These are phyloP conservation scores for Hypsopygia costalis DNA, from an alignment of 2,888 invertebrate species.

Conservation along the genomic window DNA sequence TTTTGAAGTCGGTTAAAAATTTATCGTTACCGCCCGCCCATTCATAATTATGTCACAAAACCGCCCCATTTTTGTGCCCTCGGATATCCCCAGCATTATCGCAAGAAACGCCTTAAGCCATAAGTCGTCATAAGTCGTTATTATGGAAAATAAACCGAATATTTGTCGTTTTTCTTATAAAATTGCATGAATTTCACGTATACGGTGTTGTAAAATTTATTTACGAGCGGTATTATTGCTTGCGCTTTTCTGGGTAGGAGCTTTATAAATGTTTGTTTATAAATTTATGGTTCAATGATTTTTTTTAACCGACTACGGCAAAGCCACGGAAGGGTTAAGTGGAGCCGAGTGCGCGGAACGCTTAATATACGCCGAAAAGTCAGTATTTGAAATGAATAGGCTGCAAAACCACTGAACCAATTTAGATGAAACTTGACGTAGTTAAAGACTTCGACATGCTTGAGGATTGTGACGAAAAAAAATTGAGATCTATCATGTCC, in stretches of 20 bases:
- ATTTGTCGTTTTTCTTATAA: not conserved
- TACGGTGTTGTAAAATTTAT: not conserved
- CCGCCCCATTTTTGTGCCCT: conserved; percentile 3
- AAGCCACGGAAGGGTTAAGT: too few relatives aligned
- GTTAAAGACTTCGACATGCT: too few relatives aligned
- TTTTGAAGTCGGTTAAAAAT: too few relatives aligned
- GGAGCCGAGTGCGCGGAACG: too few relatives aligned
- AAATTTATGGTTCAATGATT: not conserved
- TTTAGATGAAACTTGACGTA: too few relatives aligned
- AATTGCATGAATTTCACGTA: not conserved
- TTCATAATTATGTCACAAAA: not conserved
- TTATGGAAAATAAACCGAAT: not conserved
- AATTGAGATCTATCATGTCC: too few relatives aligned
- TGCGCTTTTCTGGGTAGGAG: not conserved
- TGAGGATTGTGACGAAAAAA: too few relatives aligned
- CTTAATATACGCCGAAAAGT: too few relatives aligned
- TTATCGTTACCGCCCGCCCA: too few relatives aligned
- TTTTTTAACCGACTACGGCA: too few relatives aligned
- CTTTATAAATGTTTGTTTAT: not conserved
- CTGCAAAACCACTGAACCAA: too few relatives aligned
- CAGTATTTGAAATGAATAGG: too few relatives aligned
- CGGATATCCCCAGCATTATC: conserved; percentile 5
- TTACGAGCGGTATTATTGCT: not conserved
- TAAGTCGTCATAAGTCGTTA: not conserved
- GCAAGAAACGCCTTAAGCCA: not conserved